These are phyloP conservation scores for Sinohyriopsis cumingii DNA, from an alignment of 2,888 invertebrate genomes.

Conservation along the genomic window DNA sequence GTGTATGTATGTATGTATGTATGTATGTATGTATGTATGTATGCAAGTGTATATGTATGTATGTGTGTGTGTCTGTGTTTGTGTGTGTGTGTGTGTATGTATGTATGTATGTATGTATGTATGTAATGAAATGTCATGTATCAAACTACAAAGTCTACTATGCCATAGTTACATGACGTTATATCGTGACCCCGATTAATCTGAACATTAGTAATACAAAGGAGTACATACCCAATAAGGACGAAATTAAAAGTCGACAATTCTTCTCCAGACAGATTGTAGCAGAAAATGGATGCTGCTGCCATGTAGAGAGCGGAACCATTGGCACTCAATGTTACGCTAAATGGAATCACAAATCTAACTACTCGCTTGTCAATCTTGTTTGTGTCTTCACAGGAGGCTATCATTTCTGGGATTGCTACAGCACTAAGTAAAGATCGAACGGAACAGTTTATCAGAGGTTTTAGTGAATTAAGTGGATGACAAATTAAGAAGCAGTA, in stretches of 20 bases:
- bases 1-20: too few relatives aligned
- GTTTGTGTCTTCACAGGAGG: constrained; percentile 44
- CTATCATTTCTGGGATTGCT: constrained; percentile 63
- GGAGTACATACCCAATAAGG: constrained; percentile 44
- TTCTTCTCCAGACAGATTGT: constrained; percentile 39
- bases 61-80: too few relatives aligned
- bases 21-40: too few relatives aligned
- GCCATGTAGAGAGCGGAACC: constrained; percentile 64
- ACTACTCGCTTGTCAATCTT: constrained; percentile 53
- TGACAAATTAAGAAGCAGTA: too few relatives aligned
- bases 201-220: background rate
- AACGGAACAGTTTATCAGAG: background rate
- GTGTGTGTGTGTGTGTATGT: too few relatives aligned
- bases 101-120: too few relatives aligned
- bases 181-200: too few relatives aligned
- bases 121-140: too few relatives aligned
- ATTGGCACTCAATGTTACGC: constrained; percentile 61
- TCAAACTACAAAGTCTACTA: too few relatives aligned
- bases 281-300: constrained; percentile 57
- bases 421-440: constrained; percentile 52
- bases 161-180: too few relatives aligned
- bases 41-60: too few relatives aligned
- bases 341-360: constrained; percentile 57
- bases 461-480: background rate
- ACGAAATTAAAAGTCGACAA: constrained; percentile 34